Percentiles rank a stretch among this genome's conserved stretches.
Evolutionary conservation across 2,797 vertebrate genomes (phyloP).

Genomic region (Sus cebifrons): DNA sequence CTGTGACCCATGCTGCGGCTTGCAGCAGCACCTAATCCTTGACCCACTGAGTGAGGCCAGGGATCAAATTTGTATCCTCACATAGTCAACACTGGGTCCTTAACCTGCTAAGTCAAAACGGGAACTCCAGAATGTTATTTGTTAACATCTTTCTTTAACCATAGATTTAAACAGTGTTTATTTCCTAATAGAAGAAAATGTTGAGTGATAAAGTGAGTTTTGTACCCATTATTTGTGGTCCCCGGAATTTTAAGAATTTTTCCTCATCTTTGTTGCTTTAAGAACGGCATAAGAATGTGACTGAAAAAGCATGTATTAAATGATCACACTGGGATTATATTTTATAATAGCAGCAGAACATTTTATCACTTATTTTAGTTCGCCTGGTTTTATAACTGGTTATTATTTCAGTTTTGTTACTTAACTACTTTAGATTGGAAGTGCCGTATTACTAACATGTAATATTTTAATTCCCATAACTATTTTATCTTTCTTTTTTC

Average conservation of each 20-base stretch:
- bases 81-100: no score
- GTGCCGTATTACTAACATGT: slow-evolving; percentile 65
- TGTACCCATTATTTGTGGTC: slow-evolving; percentile 6
- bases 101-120: no score
- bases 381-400: slow-evolving; percentile 61
- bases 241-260: slow-evolving; percentile 18
- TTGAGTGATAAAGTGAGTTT: slow-evolving; percentile 56
- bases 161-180: slow-evolving; percentile 47
- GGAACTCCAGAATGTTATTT: slow-evolving; percentile 42
- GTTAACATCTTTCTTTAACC: slow-evolving; percentile 40
- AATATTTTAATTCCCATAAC: slow-evolving; percentile 75
- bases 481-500: slow-evolving; percentile 70
- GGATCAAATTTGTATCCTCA: no score
- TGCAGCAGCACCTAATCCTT: no score
- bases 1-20: no score
- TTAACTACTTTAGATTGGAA: slow-evolving; percentile 71
- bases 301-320: slow-evolving; percentile 9
- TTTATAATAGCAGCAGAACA: slow-evolving; percentile 65
- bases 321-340: background rate
- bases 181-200: slow-evolving; percentile 9
- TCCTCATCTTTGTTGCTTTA: slow-evolving; percentile 66
- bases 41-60: no score
- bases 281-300: slow-evolving; percentile 57
- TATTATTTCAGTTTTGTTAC: slow-evolving; percentile 77
- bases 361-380: slow-evolving; percentile 79